Evolutionary conservation across 2,113 vertebrate genomes (phyloP).

Genomic region (Balaeniceps rex): DNA sequence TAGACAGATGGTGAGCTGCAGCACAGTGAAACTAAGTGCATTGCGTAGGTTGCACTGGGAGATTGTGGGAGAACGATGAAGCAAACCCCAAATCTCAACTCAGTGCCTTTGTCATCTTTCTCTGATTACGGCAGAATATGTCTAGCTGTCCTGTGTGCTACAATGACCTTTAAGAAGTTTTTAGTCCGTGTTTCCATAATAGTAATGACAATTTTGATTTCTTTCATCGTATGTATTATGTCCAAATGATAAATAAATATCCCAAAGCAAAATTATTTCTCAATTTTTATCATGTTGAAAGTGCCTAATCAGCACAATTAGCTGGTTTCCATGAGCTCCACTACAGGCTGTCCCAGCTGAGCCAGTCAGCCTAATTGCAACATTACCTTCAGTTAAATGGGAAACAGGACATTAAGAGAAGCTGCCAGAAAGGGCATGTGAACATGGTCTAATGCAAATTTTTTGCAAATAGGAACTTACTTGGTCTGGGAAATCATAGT

Average conservation of each 20-base stretch:
- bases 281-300: not conserved
- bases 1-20: constrained; percentile 9
- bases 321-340: not conserved
- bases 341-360: not conserved
- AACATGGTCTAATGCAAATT: not conserved
- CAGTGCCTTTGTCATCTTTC: not conserved
- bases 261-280: not conserved
- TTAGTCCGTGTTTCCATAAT: not conserved
- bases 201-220: not conserved
- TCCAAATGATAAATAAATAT: not conserved
- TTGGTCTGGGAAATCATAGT: not conserved
- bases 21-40: not conserved
- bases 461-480: not conserved
- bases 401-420: not conserved
- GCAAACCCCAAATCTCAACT: not conserved
- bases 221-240: not conserved
- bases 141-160: not conserved
- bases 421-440: not conserved
- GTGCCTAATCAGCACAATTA: not conserved
- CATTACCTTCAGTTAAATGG: not conserved
- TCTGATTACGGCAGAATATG: not conserved
- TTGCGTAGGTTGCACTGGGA: not conserved
- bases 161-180: not conserved
- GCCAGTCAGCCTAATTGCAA: not conserved
- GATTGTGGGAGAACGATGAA: not conserved